Conservation (phyloP, 1,140 invertebrate genomes). For the Trissolcus basalis region DNA sequence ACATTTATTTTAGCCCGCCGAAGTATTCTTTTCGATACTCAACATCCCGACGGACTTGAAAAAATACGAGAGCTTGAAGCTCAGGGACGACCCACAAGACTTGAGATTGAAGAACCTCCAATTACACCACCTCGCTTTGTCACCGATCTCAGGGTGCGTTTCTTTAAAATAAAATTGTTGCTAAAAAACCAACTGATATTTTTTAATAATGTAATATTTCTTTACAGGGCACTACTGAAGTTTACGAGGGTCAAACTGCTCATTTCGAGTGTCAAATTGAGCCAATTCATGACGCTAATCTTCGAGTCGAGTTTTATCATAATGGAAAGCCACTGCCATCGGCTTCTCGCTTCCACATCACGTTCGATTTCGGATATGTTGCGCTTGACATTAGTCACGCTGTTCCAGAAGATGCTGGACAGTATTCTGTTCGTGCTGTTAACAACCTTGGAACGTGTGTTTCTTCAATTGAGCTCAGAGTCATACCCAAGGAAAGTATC, state of each 20-base stretch:
- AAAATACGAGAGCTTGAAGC: constrained; percentile 93
- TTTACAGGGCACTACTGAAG: constrained; percentile 85
- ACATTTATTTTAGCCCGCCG: constrained; percentile 79
- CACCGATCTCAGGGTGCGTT: constrained; percentile 81
- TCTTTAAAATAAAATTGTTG: constrained; percentile 3
- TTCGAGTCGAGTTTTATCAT: constrained; percentile 93
- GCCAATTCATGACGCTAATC: constrained; percentile 92
- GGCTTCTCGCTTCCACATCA: constrained; percentile 92
- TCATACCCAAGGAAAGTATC: constrained; percentile 90
- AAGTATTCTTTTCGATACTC: constrained; percentile 91
- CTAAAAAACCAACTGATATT: not conserved
- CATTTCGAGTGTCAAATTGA: constrained; percentile 95
- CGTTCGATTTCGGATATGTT: constrained; percentile 96
- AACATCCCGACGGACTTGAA: constrained; percentile 94
- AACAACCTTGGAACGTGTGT: constrained; percentile 92
- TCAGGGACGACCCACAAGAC: constrained; percentile 84
- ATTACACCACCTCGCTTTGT: constrained; percentile 87
- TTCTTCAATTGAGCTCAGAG: constrained; percentile 86
- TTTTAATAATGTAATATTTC: constrained; percentile 18
- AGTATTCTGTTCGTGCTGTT: constrained; percentile 92
- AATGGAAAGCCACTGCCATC: constrained; percentile 92
- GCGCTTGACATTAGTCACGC: constrained; percentile 93
- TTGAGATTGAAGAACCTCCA: constrained; percentile 88
- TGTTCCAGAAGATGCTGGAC: constrained; percentile 94
- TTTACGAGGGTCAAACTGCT: constrained; percentile 90